These are phyloP conservation scores for Salvator merianae DNA, from an alignment of 2,113 vertebrate genomes.

Conservation along the genomic window DNA sequence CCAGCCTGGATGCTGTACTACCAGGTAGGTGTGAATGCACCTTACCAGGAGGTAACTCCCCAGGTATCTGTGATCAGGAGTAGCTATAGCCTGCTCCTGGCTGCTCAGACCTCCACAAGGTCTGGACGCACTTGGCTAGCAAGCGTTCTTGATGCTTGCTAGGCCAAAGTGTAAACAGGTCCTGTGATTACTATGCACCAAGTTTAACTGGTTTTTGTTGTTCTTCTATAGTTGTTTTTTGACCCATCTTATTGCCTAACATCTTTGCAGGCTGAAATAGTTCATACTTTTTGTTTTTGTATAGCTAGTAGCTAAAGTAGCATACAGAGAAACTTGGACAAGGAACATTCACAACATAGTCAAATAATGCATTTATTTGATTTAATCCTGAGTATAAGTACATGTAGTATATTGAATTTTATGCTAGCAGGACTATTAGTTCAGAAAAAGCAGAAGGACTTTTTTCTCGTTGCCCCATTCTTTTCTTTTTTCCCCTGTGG, in stretches of 20 bases:
- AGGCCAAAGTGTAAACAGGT: too few species aligned
- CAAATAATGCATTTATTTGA: background rate
- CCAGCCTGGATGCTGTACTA: too few species aligned
- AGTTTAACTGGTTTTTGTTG: background rate
- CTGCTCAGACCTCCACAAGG: too few species aligned
- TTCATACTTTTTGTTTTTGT: background rate
- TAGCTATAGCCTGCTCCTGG: too few species aligned
- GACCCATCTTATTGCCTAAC: background rate
- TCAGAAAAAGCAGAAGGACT: background rate
- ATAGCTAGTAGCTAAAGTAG: background rate
- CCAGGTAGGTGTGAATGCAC: too few species aligned
- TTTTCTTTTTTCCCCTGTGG: background rate
- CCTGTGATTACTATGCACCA: background rate
- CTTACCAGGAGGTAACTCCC: too few species aligned
- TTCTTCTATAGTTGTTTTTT: background rate
- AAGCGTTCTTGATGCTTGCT: too few species aligned
- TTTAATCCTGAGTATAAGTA: background rate
- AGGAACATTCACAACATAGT: background rate
- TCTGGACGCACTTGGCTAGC: too few species aligned
- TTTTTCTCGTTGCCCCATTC: too few species aligned
- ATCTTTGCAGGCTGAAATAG: background rate
- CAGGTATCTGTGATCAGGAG: too few species aligned
- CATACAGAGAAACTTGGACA: background rate
- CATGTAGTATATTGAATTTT: background rate
- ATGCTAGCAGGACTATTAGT: slow-evolving; percentile 2